A percentile compares a stretch with the other conserved stretches of the same genome.
Conservation (phyloP, 1,140 invertebrate genomes). For the Camponotus pennsylvanicus region DNA sequence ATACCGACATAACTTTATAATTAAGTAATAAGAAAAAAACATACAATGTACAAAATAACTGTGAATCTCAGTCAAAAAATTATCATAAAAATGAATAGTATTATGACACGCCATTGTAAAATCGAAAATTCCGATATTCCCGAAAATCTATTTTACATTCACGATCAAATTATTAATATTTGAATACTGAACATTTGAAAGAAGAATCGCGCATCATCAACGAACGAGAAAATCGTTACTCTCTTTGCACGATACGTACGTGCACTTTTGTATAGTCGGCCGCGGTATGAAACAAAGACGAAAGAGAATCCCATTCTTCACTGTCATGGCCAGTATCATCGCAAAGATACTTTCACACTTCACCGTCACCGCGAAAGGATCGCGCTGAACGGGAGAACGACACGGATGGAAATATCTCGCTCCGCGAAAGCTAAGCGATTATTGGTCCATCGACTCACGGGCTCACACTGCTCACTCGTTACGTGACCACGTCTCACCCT, state of each 20-base stretch:
- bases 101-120: not conserved
- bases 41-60: not conserved
- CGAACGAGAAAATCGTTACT: conserved; percentile 26
- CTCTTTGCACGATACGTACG: conserved; percentile 38
- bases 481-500: conserved; percentile 57
- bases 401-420: not conserved
- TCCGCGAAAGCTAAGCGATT: conserved; percentile 33
- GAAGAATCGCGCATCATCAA: not conserved
- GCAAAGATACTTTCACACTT: conserved; percentile 69
- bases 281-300: conserved; percentile 44
- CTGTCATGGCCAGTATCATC: conserved; percentile 68
- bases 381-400: conserved; percentile 23
- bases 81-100: not conserved
- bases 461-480: conserved; percentile 51
- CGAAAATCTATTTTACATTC: not conserved
- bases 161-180: not conserved
- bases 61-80: not conserved
- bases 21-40: not conserved
- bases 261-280: conserved; percentile 30
- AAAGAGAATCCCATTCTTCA: conserved; percentile 60
- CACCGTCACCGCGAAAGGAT: conserved; percentile 56
- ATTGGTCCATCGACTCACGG: conserved; percentile 52
- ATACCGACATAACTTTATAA: not conserved
- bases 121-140: not conserved
- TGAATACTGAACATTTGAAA: not conserved